Base-by-base conservation (phyloP, 2,797 vertebrate genomes). In the Rhinichthys osculus region DNA sequence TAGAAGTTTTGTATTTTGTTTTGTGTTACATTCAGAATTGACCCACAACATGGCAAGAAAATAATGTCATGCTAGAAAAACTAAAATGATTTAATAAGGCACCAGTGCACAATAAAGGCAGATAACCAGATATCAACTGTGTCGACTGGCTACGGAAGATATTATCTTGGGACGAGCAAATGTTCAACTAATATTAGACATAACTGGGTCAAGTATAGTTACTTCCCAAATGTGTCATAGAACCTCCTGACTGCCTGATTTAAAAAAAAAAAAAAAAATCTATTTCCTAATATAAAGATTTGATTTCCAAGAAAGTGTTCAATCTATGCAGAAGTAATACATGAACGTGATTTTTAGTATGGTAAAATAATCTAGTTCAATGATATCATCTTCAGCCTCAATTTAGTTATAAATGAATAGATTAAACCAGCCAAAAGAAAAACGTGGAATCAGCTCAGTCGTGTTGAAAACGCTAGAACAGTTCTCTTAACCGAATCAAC, bases 121-220 rank as follows among this genome's bases (percentile, higher is more conserved):
- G n/a, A 62, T 5, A 79, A 44, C 14, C 44, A 70, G 19, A 81
- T 81, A 16, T n/a, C 35, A 71, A 85, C 50, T 47, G 50, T 59
- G 66, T 42, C 47, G 10, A 64, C 76, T 78, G 66, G 83, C 62
- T 54, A n/a, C 5, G 1, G 50, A 47, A 71, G 21, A 59, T 82
- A 69, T 54, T 82, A 71, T 77, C 72, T 67, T 67, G 73, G 64
- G 78, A 82, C 5, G 1, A 57, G 67, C 50, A 69, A 82, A 86
- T 77, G 42, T 86, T 76, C 42, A 77, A 86, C 79, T 81, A 81
- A 67, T 82, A 67, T 82, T 82, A 81, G 64, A 82, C 71, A 30
- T 42, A 81, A 86, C 44, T 86, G 59, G 78, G 73, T 79, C 83
- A 85, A 72, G 76, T 79, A 35, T 85, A 85, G 64, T 85, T 85